Conservation (phyloP, 2,888 invertebrate genomes). For the Leptogaster cylindrica region DNA sequence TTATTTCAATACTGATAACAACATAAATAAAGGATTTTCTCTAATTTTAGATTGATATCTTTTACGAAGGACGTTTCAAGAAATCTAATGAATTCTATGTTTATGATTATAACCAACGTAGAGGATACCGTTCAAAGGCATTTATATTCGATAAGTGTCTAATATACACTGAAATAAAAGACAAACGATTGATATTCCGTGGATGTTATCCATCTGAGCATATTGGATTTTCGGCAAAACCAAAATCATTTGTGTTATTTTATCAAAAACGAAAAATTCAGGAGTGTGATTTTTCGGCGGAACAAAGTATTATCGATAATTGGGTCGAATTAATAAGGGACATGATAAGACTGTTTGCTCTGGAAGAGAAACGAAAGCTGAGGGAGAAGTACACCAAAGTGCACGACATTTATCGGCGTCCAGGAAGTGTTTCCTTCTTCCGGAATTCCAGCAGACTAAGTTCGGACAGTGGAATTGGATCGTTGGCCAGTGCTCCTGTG, state of each 20-base stretch:
- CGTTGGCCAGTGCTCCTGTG: constrained; percentile 54
- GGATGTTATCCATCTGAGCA: constrained; percentile 60
- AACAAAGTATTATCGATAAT: constrained; percentile 53
- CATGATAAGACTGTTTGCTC: constrained; percentile 57
- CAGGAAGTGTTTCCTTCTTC: constrained; percentile 56
- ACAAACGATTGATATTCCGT: constrained; percentile 57
- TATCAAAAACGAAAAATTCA: constrained; percentile 59
- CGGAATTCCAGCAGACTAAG: constrained; percentile 61
- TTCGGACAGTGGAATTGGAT: constrained; percentile 59
- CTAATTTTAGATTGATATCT: constrained; percentile 56
- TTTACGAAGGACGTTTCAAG: constrained; percentile 60
- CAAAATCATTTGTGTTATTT: constrained; percentile 55
- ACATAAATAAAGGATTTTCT: background rate
- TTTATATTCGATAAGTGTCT: constrained; percentile 61
- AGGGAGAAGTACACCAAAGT: constrained; percentile 55
- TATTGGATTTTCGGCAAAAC: constrained; percentile 56
- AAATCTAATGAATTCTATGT: constrained; percentile 59
- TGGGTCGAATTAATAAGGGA: constrained; percentile 59
- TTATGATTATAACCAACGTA: constrained; percentile 55
- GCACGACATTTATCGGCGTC: constrained; percentile 54
- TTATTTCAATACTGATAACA: background rate
- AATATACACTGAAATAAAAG: constrained; percentile 59
- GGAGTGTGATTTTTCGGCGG: constrained; percentile 59
- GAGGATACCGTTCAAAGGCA: constrained; percentile 57
- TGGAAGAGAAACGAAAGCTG: constrained; percentile 56